Base-by-base conservation (phyloP, 2,888 invertebrate genomes). In the Rhagonycha fulva region DNA sequence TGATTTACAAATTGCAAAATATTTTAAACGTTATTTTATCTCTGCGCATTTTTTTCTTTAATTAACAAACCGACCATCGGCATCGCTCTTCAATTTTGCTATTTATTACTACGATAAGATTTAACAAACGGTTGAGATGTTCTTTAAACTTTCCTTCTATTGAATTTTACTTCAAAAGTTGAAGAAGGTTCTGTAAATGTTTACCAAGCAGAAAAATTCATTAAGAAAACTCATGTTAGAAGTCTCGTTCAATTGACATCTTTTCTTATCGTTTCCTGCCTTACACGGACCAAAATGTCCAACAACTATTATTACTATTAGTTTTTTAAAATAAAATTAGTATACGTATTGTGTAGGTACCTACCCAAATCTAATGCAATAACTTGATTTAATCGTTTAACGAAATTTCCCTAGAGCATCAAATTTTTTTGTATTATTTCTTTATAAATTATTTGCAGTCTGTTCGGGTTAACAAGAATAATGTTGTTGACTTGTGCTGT, bases 121-220 rank as follows among this genome's bases (percentile, higher is more conserved):
- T 24, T 66, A 66, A 66, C 63, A 66, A 66, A 66, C 23, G n/a
- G 23, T 66, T 26, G n/a, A 66, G 63, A 66, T 66, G 47, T 47
- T 47, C 47, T 47, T 47, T 47, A 66, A 66, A 26, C 63, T 26
- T 66, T n/a, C 23, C 24, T 66, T 66, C 63, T 66, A 23, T 66
- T 66, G 26, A 66, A 66, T 26, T 66, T 66, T 32, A 23, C 19
- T 69, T 67, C 47, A 69, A 23, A 60, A 72, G 72, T 72, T 72
- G 23, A 61, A 72, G 75, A 76, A 79, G 76, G 73, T 76, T 76
- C 75, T 63, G 76, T 70, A 79, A 80, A 80, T 79, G 76, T 79
- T 79, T 78, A 78, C 79, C 75, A 79, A 79, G 79, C 74, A 79
- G 78, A 76, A 79, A 77, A 74, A 76, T 76, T 72, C 71, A 79